phyloP scores from a whole-genome alignment of 2,888 invertebrate genomes.

The Limenitis camilla region DNA sequence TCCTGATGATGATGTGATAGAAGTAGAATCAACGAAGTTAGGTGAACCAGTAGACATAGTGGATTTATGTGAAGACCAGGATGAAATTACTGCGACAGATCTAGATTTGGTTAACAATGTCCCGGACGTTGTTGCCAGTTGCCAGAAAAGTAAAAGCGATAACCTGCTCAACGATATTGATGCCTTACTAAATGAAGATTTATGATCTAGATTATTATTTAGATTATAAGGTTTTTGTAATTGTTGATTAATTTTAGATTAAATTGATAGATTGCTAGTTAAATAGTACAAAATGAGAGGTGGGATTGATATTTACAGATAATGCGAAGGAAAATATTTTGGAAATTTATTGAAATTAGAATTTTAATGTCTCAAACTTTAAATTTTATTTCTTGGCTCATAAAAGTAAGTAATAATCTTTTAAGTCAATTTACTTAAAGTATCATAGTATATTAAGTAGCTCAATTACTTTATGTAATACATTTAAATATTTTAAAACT shows the following conservation, averaged over 20 bases:
- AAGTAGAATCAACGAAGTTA: constrained; percentile 43
- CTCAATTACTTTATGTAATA: too few relatives aligned
- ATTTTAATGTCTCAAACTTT: too few relatives aligned
- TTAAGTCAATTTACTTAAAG: too few relatives aligned
- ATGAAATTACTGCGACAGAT: constrained; percentile 42
- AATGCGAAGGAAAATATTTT: not conserved
- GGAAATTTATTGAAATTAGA: too few relatives aligned
- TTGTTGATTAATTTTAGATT: constrained; percentile 4
- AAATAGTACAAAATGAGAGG: constrained; percentile 1
- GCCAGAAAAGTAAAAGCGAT: constrained; percentile 42
- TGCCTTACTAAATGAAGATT: constrained; percentile 45
- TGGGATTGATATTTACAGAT: not conserved
- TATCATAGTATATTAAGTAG: too few relatives aligned
- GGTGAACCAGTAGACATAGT: constrained; percentile 51
- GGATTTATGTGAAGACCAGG: constrained; percentile 55
- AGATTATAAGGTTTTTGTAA: constrained; percentile 4
- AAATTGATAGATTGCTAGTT: constrained; percentile 5
- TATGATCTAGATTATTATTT: constrained; percentile 37
- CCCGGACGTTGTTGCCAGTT: constrained; percentile 66
- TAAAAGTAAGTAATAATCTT: too few relatives aligned
- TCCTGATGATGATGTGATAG: constrained; percentile 49
- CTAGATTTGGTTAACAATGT: constrained; percentile 50
- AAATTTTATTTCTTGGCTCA: too few relatives aligned
- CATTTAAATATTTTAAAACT: too few relatives aligned
- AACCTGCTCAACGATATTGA: constrained; percentile 48